Percentiles rank a stretch among this genome's conserved stretches.
Conservation (phyloP, 1,140 invertebrate species). For the Cyclargus thomasi region DNA sequence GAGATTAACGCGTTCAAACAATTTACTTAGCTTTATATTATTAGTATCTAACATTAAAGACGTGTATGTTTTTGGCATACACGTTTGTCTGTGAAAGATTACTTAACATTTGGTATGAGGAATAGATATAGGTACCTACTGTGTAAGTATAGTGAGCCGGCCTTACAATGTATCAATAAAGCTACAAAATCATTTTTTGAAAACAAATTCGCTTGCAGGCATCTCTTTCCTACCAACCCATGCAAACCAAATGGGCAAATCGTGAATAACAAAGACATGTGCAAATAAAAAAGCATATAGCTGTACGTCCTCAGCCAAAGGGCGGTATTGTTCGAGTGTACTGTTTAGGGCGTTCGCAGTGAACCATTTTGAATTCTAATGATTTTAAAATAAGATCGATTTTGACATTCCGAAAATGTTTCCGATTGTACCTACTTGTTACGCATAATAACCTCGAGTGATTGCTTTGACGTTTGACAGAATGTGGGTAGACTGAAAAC, state of each 20-base stretch:
- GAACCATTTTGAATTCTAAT: background rate
- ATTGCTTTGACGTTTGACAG: constrained; percentile 32
- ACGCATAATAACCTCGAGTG: constrained; percentile 32
- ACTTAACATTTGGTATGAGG: no score
- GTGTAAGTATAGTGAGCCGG: no score
- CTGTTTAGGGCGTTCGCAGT: background rate
- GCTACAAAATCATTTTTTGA: background rate
- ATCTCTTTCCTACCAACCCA: background rate
- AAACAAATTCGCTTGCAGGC: background rate
- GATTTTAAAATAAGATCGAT: background rate
- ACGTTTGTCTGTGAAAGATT: no score
- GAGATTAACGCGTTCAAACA: no score
- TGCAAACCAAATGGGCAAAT: background rate
- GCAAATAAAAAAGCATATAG: constrained; percentile 1
- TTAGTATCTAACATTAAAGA: no score
- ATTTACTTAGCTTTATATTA: no score
- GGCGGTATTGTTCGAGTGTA: background rate
- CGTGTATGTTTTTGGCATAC: no score
- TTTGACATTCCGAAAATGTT: constrained; percentile 2
- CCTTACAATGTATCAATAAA: no score
- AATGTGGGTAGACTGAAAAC: constrained; percentile 23
- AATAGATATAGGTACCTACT: no score
- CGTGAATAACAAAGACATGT: background rate
- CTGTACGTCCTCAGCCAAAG: background rate
- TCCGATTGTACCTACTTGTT: constrained; percentile 16